Percentiles rank a stretch among this genome's conserved stretches.
phyloP scores from a whole-genome alignment of 2,113 vertebrate species.

The Collichthys lucidus region DNA sequence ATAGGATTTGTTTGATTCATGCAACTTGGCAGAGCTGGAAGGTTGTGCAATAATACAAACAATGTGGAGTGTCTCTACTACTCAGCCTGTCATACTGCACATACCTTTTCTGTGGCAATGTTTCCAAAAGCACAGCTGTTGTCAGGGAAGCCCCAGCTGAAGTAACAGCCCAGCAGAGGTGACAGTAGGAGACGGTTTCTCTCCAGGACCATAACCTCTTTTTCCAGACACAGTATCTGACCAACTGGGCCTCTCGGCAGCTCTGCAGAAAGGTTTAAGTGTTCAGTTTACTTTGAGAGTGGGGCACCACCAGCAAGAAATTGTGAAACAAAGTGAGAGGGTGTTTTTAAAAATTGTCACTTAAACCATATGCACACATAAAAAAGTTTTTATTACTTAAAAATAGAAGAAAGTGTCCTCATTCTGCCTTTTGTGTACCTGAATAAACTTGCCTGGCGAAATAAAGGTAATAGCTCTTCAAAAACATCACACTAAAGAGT shows the following conservation, averaged over 20 bases:
- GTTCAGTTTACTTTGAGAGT: conserved; percentile 3
- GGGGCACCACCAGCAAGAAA: background rate
- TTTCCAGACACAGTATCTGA: conserved; percentile 91
- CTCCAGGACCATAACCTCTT: conserved; percentile 88
- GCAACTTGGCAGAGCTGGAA: background rate
- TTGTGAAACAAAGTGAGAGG: conserved; percentile 16
- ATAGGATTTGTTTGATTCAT: background rate
- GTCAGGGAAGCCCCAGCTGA: conserved; percentile 95
- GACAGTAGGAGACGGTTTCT: conserved; percentile 90
- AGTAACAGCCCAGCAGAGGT: conserved; percentile 85
- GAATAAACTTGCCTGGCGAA: conserved; percentile 49
- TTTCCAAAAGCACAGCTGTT: conserved; percentile 90
- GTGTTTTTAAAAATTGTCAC: background rate
- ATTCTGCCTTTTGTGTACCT: conserved; percentile 48
- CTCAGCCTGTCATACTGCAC: background rate
- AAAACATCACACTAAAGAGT: conserved; percentile 74
- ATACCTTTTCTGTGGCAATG: conserved; percentile 90
- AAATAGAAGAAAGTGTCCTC: conserved; percentile 31
- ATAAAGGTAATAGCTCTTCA: conserved; percentile 68
- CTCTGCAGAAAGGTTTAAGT: conserved; percentile 75
- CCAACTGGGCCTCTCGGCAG: conserved; percentile 88
- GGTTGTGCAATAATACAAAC: background rate
- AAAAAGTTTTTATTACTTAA: conserved; percentile 24
- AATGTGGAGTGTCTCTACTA: background rate
- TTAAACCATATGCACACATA: conserved; percentile 5